A percentile compares a stretch with the other conserved stretches of the same genome.
These are phyloP conservation scores for Clanis bilineata DNA, from an alignment of 2,888 invertebrate species.

Conservation along the genomic window DNA sequence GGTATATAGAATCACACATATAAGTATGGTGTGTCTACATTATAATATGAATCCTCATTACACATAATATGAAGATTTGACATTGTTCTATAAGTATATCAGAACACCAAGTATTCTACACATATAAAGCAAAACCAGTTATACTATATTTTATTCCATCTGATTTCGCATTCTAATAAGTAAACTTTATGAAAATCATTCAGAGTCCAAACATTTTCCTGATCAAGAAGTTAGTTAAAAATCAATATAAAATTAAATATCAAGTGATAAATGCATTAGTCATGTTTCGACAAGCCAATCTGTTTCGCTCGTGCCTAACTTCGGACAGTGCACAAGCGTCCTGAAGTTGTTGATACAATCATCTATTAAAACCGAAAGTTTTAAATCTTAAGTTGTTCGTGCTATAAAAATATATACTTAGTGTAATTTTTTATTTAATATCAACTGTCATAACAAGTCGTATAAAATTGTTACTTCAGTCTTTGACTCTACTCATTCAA, in stretches of 20 bases:
- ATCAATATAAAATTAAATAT: neutral
- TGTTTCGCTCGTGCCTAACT: neutral
- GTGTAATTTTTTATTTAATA: constrained; percentile 1
- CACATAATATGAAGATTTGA: neutral
- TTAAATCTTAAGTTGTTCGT: too few relatives aligned
- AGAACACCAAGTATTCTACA: neutral
- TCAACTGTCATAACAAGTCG: constrained; percentile 6
- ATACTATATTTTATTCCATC: neutral
- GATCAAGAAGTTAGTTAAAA: neutral
- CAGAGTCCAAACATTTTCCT: neutral
- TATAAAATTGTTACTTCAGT: constrained; percentile 13
- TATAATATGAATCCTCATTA: neutral
- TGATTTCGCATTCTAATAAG: neutral
- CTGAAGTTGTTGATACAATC: too few relatives aligned
- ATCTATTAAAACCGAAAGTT: too few relatives aligned
- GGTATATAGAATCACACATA: neutral
- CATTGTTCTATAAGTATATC: neutral
- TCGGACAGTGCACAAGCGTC: neutral
- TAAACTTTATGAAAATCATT: neutral
- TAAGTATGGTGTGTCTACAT: too few relatives aligned
- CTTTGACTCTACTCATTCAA: neutral
- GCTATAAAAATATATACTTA: constrained; percentile 10
- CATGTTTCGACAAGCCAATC: constrained; percentile 4
- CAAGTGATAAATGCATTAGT: neutral
- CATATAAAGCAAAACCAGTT: constrained; percentile 5